Evolutionary conservation across 2,888 invertebrate species (phyloP).

Genomic region (Allophyes oxyacanthae): DNA sequence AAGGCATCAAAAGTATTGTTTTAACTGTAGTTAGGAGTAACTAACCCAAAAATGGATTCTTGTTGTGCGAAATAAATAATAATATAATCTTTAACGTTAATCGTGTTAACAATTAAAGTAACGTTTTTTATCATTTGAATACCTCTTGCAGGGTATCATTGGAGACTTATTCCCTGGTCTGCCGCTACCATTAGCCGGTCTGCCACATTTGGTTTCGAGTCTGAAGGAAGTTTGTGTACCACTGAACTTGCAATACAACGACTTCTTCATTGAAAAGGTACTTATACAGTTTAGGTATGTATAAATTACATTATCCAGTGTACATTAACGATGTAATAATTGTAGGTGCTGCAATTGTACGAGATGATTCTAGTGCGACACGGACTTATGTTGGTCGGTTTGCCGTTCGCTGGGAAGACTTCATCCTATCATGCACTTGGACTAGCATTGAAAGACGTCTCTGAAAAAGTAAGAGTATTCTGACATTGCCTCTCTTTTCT

Average conservation of each 20-base stretch:
- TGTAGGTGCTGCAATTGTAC: slow-evolving; percentile 92
- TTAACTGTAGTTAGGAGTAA: too few species aligned
- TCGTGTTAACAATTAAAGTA: too few species aligned
- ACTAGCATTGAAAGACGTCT: slow-evolving; percentile 93
- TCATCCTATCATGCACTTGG: slow-evolving; percentile 95
- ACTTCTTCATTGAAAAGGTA: slow-evolving; percentile 94
- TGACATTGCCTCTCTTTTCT: background rate
- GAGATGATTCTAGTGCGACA: slow-evolving; percentile 99
- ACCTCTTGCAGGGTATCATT: slow-evolving; percentile 92
- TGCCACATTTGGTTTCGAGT: slow-evolving; percentile 88
- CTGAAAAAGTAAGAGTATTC: slow-evolving; percentile 89
- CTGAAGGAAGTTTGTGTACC: slow-evolving; percentile 90
- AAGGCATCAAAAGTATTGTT: too few species aligned
- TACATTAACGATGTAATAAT: background rate
- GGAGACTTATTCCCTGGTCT: slow-evolving; percentile 98
- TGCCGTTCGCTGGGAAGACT: slow-evolving; percentile 98
- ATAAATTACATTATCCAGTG: background rate
- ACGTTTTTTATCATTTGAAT: background rate
- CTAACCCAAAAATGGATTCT: too few species aligned
- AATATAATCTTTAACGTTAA: too few species aligned
- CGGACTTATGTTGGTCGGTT: slow-evolving; percentile 98
- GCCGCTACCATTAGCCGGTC: slow-evolving; percentile 93
- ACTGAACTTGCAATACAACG: slow-evolving; percentile 95
- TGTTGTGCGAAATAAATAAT: too few species aligned
- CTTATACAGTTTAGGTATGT: background rate